Base-by-base conservation (phyloP, 2,888 invertebrate genomes). In the Maniola hyperantus region DNA sequence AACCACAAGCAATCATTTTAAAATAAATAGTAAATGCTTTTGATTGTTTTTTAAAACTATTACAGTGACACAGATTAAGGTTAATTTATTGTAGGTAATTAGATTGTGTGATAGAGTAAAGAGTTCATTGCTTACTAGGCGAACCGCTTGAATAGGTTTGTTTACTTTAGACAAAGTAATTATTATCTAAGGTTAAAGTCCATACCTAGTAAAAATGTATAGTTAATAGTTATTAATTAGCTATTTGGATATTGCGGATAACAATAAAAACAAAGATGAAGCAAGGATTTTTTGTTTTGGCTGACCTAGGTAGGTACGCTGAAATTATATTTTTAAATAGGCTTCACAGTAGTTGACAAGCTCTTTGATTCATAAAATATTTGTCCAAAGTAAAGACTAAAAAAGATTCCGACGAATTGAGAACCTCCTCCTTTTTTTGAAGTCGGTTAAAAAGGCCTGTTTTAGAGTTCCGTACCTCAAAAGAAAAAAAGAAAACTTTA, bases 141-240 rank as follows among this genome's bases (percentile, higher is more conserved):
- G 8, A 51, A 39, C 39, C 33, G 54, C 59, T 48, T 51, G 57
- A 51, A 64, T 67, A 59, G 58, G 64, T 57, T 36, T 66, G 64
- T 67, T 69, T 64, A 67, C 69, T 18, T 10, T 64, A 44, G 2
- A 50, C 18, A 59, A 61, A 42, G 58, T 63, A 68, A 44, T 39
- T 57, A 65, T 58, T 65, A 68, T 68, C 68, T n/a, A 11, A 60
- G 69, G 69, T 69, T 64, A 67, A 64, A 69, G 69, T 69, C 61
- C 67, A 57, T 15, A n/a, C n/a, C n/a, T n/a, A 57, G 34, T 42
- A 51, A 59, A 60, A 26, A 59, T 66, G 8, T 36, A 36, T 51
- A 39, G 7, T 55, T 48, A 15, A 36, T 51, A 39, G 7, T 55
- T 48, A 15, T 48, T 8, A 48, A 15, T 6, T 15, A 15, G 36